Conservation (phyloP, 2,797 vertebrate genomes). For the Sebastolobus altivelis region DNA sequence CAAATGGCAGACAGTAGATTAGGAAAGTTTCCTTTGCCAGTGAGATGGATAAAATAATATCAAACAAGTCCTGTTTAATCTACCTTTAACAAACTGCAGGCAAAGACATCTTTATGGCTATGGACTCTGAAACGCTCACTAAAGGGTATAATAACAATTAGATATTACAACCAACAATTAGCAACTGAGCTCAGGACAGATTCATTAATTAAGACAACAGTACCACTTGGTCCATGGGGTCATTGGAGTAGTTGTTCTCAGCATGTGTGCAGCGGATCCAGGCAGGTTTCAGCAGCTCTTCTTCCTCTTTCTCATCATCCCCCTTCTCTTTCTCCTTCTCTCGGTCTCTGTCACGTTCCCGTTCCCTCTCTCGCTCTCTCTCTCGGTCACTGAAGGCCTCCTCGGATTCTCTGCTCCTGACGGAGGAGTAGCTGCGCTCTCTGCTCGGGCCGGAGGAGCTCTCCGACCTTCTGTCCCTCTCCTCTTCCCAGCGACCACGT, state of each 20-base stretch:
- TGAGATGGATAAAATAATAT: background rate
- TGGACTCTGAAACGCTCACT: background rate
- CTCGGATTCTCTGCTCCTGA: constrained; percentile 88
- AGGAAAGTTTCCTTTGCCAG: background rate
- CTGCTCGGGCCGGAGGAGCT: constrained; percentile 81
- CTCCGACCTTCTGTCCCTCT: constrained; percentile 87
- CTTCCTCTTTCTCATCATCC: constrained; percentile 88
- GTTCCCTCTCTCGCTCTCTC: constrained; percentile 85
- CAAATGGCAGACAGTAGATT: background rate
- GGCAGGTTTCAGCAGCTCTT: constrained; percentile 93
- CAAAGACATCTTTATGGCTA: background rate
- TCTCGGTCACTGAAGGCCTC: constrained; percentile 77
- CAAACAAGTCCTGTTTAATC: constrained; percentile 1
- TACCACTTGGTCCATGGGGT: constrained; percentile 99
- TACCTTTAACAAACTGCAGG: background rate
- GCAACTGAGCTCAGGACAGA: background rate
- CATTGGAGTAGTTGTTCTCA: constrained; percentile 96
- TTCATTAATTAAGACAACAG: background rate
- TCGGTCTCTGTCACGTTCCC: constrained; percentile 83
- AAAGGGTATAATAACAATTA: background rate
- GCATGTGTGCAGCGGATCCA: constrained; percentile 98
- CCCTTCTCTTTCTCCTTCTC: constrained; percentile 88
- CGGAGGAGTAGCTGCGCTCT: constrained; percentile 86
- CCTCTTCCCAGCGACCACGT: constrained; percentile 90
- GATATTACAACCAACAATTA: background rate